A percentile compares a stretch with the other conserved stretches of the same genome.
phyloP scores from a whole-genome alignment of 2,888 invertebrate species.

The Lacanobia oleracea region DNA sequence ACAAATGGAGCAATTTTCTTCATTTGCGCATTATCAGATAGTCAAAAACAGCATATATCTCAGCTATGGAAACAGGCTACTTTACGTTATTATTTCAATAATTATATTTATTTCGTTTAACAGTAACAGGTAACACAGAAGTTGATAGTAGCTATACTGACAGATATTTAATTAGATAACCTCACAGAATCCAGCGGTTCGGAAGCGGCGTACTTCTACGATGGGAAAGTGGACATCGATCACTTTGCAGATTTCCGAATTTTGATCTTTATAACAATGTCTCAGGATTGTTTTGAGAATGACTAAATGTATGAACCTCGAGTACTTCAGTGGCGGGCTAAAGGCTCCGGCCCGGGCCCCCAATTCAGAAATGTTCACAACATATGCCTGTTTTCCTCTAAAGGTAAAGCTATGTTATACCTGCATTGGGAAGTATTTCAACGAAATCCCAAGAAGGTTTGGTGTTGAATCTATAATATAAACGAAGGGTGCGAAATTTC shows the following conservation, averaged over 20 bases:
- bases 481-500: too few relatives aligned
- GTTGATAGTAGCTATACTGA: not conserved
- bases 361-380: too few relatives aligned
- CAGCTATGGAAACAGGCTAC: not conserved
- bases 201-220: not conserved
- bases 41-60: too few relatives aligned
- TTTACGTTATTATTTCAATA: too few relatives aligned
- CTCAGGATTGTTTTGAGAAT: not conserved
- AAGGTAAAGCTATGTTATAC: too few relatives aligned
- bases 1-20: slow-evolving; percentile 48
- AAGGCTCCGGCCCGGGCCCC: not conserved
- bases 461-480: too few relatives aligned
- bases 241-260: not conserved
- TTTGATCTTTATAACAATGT: not conserved
- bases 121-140: not conserved
- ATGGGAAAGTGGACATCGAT: not conserved
- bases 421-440: too few relatives aligned
- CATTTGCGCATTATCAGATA: not conserved
- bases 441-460: too few relatives aligned
- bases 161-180: not conserved
- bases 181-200: not conserved
- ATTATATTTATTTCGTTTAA: too few relatives aligned
- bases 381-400: too few relatives aligned
- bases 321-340: not conserved
- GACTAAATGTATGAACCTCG: not conserved